Conservation (phyloP, 2,888 invertebrate genomes). For the Lamellibrachia columna region DNA sequence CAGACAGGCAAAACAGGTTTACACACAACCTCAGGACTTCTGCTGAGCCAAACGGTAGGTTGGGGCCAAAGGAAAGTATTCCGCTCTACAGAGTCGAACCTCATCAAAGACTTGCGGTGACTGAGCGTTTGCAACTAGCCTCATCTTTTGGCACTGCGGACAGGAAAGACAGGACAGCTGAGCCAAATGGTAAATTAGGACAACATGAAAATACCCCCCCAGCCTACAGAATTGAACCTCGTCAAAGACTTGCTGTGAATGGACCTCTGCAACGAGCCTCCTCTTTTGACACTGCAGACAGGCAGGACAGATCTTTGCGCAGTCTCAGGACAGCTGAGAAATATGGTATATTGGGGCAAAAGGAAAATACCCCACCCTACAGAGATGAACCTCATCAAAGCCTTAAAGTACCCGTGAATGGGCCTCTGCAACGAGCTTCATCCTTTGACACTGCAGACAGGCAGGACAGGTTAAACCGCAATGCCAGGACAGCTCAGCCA, state of each 20-base stretch:
- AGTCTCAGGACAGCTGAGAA: not conserved
- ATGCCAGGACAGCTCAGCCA: not conserved
- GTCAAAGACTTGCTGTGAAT: not conserved
- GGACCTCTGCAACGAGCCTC: not conserved
- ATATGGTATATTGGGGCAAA: not conserved
- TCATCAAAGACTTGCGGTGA: not conserved
- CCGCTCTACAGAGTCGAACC: not conserved
- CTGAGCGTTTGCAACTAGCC: not conserved
- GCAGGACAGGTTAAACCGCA: not conserved
- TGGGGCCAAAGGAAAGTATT: not conserved
- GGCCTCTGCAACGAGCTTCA: not conserved
- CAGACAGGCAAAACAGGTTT: not conserved
- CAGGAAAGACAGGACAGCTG: not conserved
- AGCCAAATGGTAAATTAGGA: not conserved
- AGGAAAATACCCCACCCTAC: not conserved
- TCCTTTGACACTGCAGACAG: not conserved
- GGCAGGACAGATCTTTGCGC: not conserved
- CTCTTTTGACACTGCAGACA: not conserved
- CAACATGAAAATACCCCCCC: not conserved
- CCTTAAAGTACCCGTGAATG: not conserved
- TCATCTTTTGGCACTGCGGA: not conserved
- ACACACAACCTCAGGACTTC: not conserved
- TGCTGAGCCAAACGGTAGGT: not conserved
- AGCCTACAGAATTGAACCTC: not conserved
- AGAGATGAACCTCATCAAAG: not conserved